phyloP scores from a whole-genome alignment of 1,140 invertebrate genomes.

The Lasioglossum albipes region DNA sequence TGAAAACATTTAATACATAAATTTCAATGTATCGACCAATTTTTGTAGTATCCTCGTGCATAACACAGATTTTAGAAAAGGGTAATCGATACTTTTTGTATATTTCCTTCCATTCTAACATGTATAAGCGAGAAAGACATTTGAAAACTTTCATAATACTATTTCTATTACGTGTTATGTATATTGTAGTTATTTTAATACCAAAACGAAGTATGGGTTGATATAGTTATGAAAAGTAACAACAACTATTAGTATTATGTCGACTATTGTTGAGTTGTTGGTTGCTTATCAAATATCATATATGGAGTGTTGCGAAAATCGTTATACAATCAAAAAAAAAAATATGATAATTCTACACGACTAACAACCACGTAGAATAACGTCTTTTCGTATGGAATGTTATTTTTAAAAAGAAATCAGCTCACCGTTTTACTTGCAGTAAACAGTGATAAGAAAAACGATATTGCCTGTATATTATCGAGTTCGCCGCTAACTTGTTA shows the following conservation, averaged over 20 bases:
- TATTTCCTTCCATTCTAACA: constrained; percentile 17
- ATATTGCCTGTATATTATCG: too few species aligned
- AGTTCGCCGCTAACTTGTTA: too few species aligned
- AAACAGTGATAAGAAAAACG: too few species aligned
- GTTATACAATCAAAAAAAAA: background rate
- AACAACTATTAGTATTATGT: background rate
- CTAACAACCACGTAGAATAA: background rate
- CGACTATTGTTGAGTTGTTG: constrained; percentile 25
- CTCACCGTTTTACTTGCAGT: too few species aligned
- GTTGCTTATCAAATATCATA: constrained; percentile 38
- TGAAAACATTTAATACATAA: constrained; percentile 17
- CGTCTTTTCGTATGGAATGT: background rate
- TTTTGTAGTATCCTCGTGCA: constrained; percentile 8
- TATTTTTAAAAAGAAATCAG: too few species aligned
- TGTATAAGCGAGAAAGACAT: constrained; percentile 4
- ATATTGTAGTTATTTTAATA: constrained; percentile 20
- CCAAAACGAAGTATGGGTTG: constrained; percentile 1
- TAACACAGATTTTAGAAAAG: constrained; percentile 4
- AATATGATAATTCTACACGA: background rate
- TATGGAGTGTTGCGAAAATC: background rate
- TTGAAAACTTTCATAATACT: constrained; percentile 12
- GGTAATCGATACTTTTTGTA: constrained; percentile 1
- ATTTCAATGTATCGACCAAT: background rate
- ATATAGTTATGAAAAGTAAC: constrained; percentile 9
- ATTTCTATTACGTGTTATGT: background rate